Conservation (phyloP, 2,113 vertebrate genomes). For the Rhinoptilus africanus region DNA sequence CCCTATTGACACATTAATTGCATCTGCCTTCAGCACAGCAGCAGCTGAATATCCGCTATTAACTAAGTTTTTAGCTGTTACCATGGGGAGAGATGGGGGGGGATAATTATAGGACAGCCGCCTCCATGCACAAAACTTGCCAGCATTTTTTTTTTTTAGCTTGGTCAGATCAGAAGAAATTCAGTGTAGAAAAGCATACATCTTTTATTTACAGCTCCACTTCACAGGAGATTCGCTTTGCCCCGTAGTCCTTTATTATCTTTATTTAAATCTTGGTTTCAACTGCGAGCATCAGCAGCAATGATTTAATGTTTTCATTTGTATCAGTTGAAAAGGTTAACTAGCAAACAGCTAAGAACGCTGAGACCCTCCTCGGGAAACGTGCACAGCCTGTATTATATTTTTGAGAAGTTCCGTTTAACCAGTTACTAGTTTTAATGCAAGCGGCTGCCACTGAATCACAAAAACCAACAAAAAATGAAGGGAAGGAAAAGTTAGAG, state of each 20-base stretch:
- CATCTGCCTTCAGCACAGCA: background rate
- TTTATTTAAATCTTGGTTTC: background rate
- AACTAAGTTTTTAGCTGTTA: background rate
- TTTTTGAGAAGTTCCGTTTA: background rate
- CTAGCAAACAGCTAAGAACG: background rate
- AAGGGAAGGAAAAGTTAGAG: background rate
- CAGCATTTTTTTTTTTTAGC: background rate
- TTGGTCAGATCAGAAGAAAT: background rate
- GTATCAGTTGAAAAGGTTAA: background rate
- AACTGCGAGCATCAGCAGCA: background rate
- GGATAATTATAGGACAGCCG: background rate
- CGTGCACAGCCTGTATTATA: background rate
- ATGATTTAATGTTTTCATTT: slow-evolving; percentile 1
- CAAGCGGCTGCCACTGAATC: background rate
- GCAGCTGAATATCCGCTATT: background rate
- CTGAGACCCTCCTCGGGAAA: background rate
- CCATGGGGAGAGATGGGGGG: background rate
- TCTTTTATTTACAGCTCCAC: background rate
- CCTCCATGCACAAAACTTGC: background rate
- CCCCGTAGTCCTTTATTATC: background rate
- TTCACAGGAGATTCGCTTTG: background rate
- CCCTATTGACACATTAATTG: background rate
- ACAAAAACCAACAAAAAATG: background rate
- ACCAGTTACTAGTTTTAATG: background rate
- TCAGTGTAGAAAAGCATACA: background rate